Base-by-base conservation (phyloP, 2,888 invertebrate genomes). In the Andrena camellia region DNA sequence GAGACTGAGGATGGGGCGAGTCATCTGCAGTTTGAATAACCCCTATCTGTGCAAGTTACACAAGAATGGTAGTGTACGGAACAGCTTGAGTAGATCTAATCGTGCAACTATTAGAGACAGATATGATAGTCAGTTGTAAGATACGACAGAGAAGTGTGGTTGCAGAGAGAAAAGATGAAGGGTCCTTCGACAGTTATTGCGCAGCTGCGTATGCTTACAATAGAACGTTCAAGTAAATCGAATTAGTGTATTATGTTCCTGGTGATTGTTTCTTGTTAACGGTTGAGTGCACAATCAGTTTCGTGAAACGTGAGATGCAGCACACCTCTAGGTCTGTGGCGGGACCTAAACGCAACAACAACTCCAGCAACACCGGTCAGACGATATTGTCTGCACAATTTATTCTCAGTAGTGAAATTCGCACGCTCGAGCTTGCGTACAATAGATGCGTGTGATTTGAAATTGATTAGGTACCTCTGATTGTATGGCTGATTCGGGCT, bases 401-500 rank as follows among this genome's bases (percentile, higher is more conserved):
- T 68, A 83, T 82, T 82, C 73, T 74, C 86, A 64, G 75, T 78
- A 73, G 87, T 60, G 78, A 77, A 82, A 66, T 77, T 78, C 72
- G 52, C 78, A 85, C 62, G 59, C 74, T 66, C 48, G 29, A 63
- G 66, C 48, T 60, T n/a, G 62, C 42, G 42, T 17, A 42, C 17
- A 42, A 13, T 42, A 42, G 42, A 42, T 42, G 42, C 42, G 42
- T 67, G 59, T 59, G 13, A 26, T 62, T n/a, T 17, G 23, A 42
- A 50, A 85, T 84, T 48, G 78, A 78, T 75, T 57, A 68, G 81
- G 85, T 94, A 95, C 96, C 95, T 95, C 91, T 96, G 96, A 94
- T 96, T 96, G 94, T 96, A 96, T 86, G 96, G 96, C 86, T 96
- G 96, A 92, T 92, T 94, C 67, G 96, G 96, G 90, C 96, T 96